phyloP scores from a whole-genome alignment of 2,113 vertebrate genomes.

The Neodon shergylaensis region DNA sequence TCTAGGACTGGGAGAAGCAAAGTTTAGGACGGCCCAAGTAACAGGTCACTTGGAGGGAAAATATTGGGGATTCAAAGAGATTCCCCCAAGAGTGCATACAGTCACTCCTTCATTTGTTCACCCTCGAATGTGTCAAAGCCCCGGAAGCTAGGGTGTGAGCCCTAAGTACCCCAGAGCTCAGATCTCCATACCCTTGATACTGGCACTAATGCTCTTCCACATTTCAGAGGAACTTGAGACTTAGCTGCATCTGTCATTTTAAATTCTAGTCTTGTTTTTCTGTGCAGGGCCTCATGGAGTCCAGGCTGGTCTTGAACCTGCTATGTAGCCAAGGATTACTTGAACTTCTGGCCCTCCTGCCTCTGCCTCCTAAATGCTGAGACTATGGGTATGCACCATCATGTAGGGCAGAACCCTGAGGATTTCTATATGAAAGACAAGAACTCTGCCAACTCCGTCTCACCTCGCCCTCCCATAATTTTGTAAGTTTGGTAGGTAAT shows the following conservation, averaged over 20 bases:
- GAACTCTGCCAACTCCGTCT: neutral
- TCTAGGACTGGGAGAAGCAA: neutral
- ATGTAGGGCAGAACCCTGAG: neutral
- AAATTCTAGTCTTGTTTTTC: neutral
- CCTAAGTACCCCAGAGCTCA: neutral
- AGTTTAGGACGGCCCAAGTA: neutral
- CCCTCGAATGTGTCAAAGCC: too few species aligned
- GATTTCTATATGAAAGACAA: neutral
- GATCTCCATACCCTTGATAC: neutral
- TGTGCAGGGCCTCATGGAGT: neutral
- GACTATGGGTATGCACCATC: neutral
- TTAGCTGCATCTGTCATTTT: neutral
- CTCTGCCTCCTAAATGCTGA: neutral
- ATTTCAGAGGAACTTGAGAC: neutral
- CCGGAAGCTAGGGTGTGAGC: neutral
- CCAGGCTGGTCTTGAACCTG: neutral
- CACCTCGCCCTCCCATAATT: neutral
- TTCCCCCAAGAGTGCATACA: neutral
- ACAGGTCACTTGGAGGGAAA: neutral
- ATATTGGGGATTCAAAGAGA: neutral
- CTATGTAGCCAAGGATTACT: neutral
- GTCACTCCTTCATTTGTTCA: neutral
- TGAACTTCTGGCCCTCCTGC: neutral
- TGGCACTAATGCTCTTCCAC: neutral
- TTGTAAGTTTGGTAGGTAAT: neutral